Evolutionary conservation across 2,113 vertebrate genomes (phyloP), one percentile per base, ranked within the genome.

Genomic region (Piliocolobus tephrosceles): DNA sequence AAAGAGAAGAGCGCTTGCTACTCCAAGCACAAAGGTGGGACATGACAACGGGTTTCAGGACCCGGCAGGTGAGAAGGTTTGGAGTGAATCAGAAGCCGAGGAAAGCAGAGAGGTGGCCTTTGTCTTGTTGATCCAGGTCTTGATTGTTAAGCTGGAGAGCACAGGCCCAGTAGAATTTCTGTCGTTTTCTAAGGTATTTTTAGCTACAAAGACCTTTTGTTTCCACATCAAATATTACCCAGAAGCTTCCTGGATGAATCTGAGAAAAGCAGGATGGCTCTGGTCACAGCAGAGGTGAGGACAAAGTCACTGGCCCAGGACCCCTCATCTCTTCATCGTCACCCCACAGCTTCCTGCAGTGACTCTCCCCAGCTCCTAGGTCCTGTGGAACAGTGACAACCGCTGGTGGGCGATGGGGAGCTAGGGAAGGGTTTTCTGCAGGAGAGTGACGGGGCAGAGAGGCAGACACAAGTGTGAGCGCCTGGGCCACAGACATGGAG

Each of bases 151-250:
- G 40, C 78, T 58, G 27, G 38, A 38, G 18, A 9, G 1, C 30
- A 25, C 0, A 0, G 27, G 13, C 43, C 40, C 47, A 13, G 0
- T 5, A 0, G 0, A 25, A 35, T 6, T 8, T 57, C 12, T 14
- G 43, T 66, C 32, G 6, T 16, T 87, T 91, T 68, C 32, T 25
- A 61, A 40, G 79, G 91, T 58, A 40, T 17, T 91, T 95, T 73
- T 75, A 82, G 17, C 22, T 11, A 47, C 45, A 85, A 45, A 88
- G 45, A 47, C 32, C 55, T 92, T 95, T 68, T 83, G 88, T 94
- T 92, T 94, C 40, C 93, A 92, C 27, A 80, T 75, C 84, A 88
- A 66, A 76, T 84, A 64, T 66, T 47, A 68, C 75, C 43, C 57
- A 70, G 75, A 43, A 58, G 35, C 40, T 92, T 79, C 58, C 35